Base-by-base conservation (phyloP, 1,140 invertebrate genomes). In the Charaxes varanes region DNA sequence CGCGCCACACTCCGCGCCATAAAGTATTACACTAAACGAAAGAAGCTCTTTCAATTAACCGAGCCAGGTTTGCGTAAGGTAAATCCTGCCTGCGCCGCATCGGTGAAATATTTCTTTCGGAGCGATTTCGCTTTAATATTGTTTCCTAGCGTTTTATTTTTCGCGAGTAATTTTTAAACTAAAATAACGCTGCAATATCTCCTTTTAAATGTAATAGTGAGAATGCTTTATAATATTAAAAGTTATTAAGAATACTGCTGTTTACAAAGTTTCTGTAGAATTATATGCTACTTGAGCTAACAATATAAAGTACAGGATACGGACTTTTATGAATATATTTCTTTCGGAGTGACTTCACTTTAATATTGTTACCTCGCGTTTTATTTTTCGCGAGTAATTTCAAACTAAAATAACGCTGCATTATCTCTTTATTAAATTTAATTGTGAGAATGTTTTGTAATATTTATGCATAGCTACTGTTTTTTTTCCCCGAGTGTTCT, bases 1-100 rank as follows among this genome's bases (percentile, higher is more conserved):
- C 45, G 36, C 49, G 46, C 40, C 55, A 58, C 60, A 60, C 65
- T 59, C 47, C 54, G 55, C 52, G 53, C 61, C 59, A 67, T 74
- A 76, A 79, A 82, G 74, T 79, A 79, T 82, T 73, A 78, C 65
- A 62, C 62, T 64, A 71, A 70, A 71, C 64, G 74, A 78, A 77
- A 78, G 68, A 70, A 74, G 72, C 71, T 77, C 69, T 79, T 79
- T 78, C 72, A 79, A 79, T 82, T 82, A 82, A 74, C 63, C 47
- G 69, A 71, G 68, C 63, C 65, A 70, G 64, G 69, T 79, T 77
- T 67, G 71, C 67, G 67, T 71, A 70, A 78, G 62, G 67, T 66
- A 77, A 76, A 77, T 72, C 64, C 57, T 62, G 57, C 60, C 49
- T 68, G 41, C 57, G 58, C 60, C 43, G 51, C 53, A 40, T 49